phyloP scores from a whole-genome alignment of 2,888 invertebrate genomes.

The Malacosoma neustria region DNA sequence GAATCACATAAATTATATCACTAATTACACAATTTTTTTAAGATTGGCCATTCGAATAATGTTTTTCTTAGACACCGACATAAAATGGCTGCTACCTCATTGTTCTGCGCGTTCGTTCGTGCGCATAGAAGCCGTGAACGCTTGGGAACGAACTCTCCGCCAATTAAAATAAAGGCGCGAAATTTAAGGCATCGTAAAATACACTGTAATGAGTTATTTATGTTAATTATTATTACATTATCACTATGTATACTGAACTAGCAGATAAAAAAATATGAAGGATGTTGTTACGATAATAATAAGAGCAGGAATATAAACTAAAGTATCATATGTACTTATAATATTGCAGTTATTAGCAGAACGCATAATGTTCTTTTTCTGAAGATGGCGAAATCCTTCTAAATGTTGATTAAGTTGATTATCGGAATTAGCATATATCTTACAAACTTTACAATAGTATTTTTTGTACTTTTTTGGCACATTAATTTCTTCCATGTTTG shows the following conservation, averaged over 20 bases:
- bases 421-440: slow-evolving; percentile 53
- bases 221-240: slow-evolving; percentile 20
- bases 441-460: slow-evolving; percentile 49
- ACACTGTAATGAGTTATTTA: slow-evolving; percentile 38
- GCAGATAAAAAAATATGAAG: slow-evolving; percentile 43
- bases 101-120: slow-evolving; percentile 76
- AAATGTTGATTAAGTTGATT: slow-evolving; percentile 60
- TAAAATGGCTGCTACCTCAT: slow-evolving; percentile 77
- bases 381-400: slow-evolving; percentile 52
- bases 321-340: slow-evolving; percentile 29
- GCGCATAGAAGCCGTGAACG: slow-evolving; percentile 76
- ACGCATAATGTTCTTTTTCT: slow-evolving; percentile 34
- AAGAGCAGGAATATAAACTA: slow-evolving; percentile 41
- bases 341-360: slow-evolving; percentile 23
- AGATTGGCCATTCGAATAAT: slow-evolving; percentile 76
- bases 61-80: slow-evolving; percentile 75
- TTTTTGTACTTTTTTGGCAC: slow-evolving; percentile 29
- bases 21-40: slow-evolving; percentile 74
- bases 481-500: slow-evolving; percentile 17
- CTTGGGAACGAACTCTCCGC: slow-evolving; percentile 74
- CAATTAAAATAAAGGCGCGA: slow-evolving; percentile 75
- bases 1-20: slow-evolving; percentile 74
- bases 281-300: slow-evolving; percentile 39
- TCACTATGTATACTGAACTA: slow-evolving; percentile 24
- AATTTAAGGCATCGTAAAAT: slow-evolving; percentile 65